Base-by-base conservation (phyloP, 2,113 vertebrate genomes). In the Platysternon megacephalum region DNA sequence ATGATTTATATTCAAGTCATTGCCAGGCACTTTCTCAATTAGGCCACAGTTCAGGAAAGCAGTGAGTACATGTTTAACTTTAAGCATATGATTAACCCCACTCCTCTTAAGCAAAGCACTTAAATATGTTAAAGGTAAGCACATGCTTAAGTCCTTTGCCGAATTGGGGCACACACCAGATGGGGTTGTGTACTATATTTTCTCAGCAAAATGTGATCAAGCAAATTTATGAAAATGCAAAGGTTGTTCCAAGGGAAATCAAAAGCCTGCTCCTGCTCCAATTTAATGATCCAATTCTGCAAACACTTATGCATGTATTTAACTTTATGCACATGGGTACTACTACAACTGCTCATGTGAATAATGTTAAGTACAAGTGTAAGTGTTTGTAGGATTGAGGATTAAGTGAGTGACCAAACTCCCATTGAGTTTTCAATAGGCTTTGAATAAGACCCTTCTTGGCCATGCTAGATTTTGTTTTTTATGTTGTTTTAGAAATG, bases 401-500 rank as follows among this genome's bases (percentile, higher is more conserved):
- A 83, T 55, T 84, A 42, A 87, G 17, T 55, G 58, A 74, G 79
- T 86, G 82, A 68, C 86, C 91, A 92, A 85, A 74, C 81, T 78
- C 22, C 35, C 55, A 65, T 14, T 85, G 46, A 55, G 65, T 68
- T 93, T 88, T 90, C 48, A 58, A 0, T 21, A 35, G 90, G 13
- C 84, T 92, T 53, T 68, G 86, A 51, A 79, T 85, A 53, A 94
- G 56, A 65, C 39, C 89, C 55, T 94, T 80, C 78, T 68, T 39
- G 35, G 4, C 35, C 17, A n/a, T 21, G 89, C 76, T 58, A 91
- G 88, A 95, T 92, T 91, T 72, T 94, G 2, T 0, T 90, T 46
- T 84, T 81, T 42, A 29, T 1, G 49, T 82, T 94, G 78, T 93
- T 94, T 96, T 93, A 93, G 81, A 93, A 96, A 65, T 49, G 32